Evolutionary conservation across 2,797 vertebrate species (phyloP), one percentile per base, ranked within the genome.

Genomic region (Ciconia nigra): DNA sequence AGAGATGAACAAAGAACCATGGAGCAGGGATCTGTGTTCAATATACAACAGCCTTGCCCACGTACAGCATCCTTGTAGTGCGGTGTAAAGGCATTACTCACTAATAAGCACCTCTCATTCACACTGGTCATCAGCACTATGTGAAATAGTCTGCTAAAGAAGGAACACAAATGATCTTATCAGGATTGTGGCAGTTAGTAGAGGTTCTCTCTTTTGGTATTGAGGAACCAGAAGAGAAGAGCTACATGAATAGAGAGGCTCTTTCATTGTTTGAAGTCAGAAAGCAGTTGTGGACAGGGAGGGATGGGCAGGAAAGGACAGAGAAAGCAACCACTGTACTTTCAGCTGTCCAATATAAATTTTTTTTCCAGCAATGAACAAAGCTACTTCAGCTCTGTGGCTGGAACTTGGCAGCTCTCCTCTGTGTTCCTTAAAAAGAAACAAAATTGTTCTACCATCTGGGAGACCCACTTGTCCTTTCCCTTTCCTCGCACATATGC

Each of bases 351-450:
- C 47, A 63, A 41, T 69, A 33, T 31, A 49, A 15, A 4, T 71
- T 67, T 72, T 83, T 95, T 77, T 83, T 57, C 61, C 84, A 89
- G 24, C 33, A 84, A 49, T 7, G 63, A 93, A 42, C 21, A 67
- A 67, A 95, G 61, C 61, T 87, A 54, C 54, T 91, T 95, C 61
- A 92, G 6, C 67, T 92, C 57, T 87, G 81, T 58, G 71, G 67
- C 88, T 96, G 67, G 83, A 97, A 93, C 61, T 96, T 97, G 95
- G 93, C 94, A 94, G 44, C 29, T 41, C 24, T 94, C 84, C 58
- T 54, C 35, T 1, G 12, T 92, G 71, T 78, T 97, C 63, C 65
- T 85, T 82, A 90, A 93, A 94, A 94, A 93, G 86, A 89, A 92
- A 84, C 15, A 61, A 91, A 94, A 95, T 72, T 77, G 69, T 89